Evolutionary conservation across 2,797 vertebrate species (phyloP).

Genomic region (Sebastes iracundus): DNA sequence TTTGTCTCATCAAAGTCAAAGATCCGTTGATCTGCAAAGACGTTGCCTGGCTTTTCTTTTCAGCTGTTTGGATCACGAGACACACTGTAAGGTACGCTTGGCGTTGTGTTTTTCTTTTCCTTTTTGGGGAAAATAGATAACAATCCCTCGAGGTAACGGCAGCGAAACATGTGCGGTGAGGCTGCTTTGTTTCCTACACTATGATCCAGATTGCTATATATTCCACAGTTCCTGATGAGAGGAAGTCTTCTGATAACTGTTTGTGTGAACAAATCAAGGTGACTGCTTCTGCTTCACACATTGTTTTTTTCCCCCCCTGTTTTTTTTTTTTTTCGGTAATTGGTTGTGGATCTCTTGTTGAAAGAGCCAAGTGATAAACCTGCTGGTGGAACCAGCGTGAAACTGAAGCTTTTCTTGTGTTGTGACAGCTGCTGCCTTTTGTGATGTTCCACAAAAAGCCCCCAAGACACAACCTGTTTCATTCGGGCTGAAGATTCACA

Average conservation of each 20-base stretch:
- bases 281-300: background rate
- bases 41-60: background rate
- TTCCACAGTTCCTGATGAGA: slow-evolving; percentile 4
- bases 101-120: background rate
- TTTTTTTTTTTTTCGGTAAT: slow-evolving; percentile 32
- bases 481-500: slow-evolving; percentile 55
- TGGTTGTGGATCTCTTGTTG: slow-evolving; percentile 41
- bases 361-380: slow-evolving; percentile 47
- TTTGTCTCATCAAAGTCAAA: slow-evolving; percentile 69
- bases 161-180: background rate
- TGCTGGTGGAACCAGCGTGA: slow-evolving; percentile 26
- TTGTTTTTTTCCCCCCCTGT: rapidly evolving
- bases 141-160: background rate
- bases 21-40: slow-evolving; percentile 39
- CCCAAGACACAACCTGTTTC: slow-evolving; percentile 62
- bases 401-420: slow-evolving; percentile 41
- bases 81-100: slow-evolving; percentile 8
- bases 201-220: background rate
- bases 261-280: slow-evolving; percentile 26
- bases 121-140: slow-evolving; percentile 13
- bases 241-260: background rate
- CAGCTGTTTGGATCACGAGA: slow-evolving; percentile 35
- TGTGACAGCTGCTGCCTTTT: slow-evolving; percentile 69
- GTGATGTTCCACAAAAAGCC: slow-evolving; percentile 61
- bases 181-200: background rate